phyloP scores from a whole-genome alignment of 2,797 vertebrate species.

The Manis javanica region DNA sequence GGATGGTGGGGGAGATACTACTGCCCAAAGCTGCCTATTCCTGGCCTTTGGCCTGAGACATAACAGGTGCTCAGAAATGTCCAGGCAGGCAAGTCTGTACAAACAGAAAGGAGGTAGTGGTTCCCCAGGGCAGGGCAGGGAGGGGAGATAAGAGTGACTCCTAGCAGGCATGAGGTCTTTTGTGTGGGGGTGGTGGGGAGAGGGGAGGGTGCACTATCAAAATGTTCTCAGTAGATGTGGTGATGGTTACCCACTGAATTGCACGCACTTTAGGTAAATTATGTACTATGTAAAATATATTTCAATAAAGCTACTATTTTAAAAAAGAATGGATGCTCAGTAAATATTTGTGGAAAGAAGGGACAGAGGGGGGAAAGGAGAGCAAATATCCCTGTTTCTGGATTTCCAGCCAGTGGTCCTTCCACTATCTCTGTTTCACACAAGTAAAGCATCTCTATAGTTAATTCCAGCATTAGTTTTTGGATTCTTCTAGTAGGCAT shows the following conservation, averaged over 20 bases:
- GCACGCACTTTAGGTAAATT: not conserved
- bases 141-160: not conserved
- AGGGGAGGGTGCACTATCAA: rapidly evolving
- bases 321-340: not conserved
- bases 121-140: not conserved
- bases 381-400: not conserved
- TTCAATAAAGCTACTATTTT: not conserved
- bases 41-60: not conserved
- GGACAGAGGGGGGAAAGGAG: not conserved
- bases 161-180: not conserved
- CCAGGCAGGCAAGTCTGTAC: not conserved
- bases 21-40: rapidly evolving
- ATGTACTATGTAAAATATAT: not conserved
- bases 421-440: not conserved
- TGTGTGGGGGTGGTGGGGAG: too few species aligned
- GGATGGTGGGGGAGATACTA: not conserved
- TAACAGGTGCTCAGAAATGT: not conserved
- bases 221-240: not conserved
- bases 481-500: not conserved
- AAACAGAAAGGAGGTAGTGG: not conserved
- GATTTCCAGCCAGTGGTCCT: not conserved
- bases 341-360: not conserved
- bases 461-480: not conserved
- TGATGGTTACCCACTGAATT: not conserved
- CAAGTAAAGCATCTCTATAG: not conserved